Base-by-base conservation (phyloP, 2,113 vertebrate genomes). In the Plecturocebus donacophilus region DNA sequence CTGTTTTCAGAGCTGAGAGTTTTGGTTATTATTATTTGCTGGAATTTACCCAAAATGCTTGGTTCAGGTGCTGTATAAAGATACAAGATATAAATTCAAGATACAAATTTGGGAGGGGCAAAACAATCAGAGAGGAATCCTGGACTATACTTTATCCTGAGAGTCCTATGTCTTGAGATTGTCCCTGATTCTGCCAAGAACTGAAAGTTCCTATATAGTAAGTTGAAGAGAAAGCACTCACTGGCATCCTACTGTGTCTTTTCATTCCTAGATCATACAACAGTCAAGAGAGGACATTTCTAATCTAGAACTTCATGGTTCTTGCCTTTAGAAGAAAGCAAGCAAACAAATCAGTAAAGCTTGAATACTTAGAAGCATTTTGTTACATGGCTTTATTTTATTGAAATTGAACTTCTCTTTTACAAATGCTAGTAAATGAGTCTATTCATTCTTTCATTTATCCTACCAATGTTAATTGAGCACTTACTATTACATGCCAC, bases 381-480 rank as follows among this genome's bases (percentile, higher is more conserved):
- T 70, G 49, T 73, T 79, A 84, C 13, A 12, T 20, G 4, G 85
- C 32, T 89, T 82, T 90, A 64, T 42, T 96, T 92, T 88, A 80
- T 88, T 94, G 25, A 94, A 88, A 87, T 30, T 83, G 58, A 25
- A 30, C 2, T 21, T 92, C n/a, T 90, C 42, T 81, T 93, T 97
- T 80, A 71, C 70, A 94, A 81, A 68, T 42, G 27, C 16, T 76
- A 42, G 49, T 35, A 94, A 82, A 83, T 79, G 42, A 87, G 70
- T 92, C 23, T 76, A 70, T 68, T 80, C 3, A 42, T 45, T 83
- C 14, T 83, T 87, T 45, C 23, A 66, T 16, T 75, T 79, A 76
- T 82, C 75, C 82, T 58, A 61, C 35, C 27, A 68, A 16, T 32
- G 8, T 91, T 97, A 94, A 96, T 80, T 96, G 91, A 90, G 38